Conservation (phyloP, 2,113 vertebrate genomes). For the Neodon shergylaensis region DNA sequence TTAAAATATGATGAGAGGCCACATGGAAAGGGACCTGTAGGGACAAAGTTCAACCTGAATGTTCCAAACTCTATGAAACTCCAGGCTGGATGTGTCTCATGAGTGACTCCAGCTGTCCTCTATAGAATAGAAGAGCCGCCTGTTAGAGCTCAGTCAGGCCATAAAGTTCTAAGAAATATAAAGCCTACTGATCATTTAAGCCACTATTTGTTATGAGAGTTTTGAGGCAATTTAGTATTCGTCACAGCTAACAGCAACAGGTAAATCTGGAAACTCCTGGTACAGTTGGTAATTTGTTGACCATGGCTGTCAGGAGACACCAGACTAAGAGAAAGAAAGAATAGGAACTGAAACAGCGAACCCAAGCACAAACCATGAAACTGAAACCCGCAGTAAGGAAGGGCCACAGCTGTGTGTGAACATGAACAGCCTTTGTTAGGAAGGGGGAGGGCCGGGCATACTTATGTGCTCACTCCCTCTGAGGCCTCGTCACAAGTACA, state of each 20-base stretch:
- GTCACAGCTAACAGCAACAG: neutral
- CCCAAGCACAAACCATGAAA: neutral
- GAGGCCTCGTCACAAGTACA: neutral
- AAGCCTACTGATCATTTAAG: neutral
- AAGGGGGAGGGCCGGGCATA: fast-evolving
- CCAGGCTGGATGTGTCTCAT: neutral
- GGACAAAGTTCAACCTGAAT: neutral
- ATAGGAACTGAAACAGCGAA: neutral
- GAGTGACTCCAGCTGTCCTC: neutral
- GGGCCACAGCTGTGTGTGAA: fast-evolving
- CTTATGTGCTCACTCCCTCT: neutral
- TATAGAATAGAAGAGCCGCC: neutral
- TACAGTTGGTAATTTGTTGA: neutral
- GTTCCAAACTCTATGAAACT: neutral
- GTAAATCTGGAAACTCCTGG: neutral
- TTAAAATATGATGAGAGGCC: neutral
- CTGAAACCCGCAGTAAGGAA: neutral
- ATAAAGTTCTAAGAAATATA: neutral
- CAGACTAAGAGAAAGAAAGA: neutral
- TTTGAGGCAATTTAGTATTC: neutral
- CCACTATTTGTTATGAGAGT: neutral
- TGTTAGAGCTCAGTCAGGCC: neutral
- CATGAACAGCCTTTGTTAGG: fast-evolving
- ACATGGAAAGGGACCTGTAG: fast-evolving
- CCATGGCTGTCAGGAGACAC: neutral